Base-by-base conservation (phyloP, 2,888 invertebrate species). In the Acrobasis repandana region DNA sequence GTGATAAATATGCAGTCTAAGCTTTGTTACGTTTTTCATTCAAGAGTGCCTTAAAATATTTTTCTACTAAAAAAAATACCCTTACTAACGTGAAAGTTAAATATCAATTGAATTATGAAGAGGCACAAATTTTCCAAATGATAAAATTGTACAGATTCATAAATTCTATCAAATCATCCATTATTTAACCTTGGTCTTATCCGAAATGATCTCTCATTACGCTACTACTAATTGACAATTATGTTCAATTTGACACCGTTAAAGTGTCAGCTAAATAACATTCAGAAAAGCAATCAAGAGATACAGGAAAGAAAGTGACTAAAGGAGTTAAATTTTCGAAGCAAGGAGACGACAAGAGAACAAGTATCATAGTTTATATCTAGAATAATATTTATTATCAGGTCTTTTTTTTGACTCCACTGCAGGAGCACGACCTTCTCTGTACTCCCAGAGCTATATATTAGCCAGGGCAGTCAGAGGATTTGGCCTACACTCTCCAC, bases 161-260 rank as follows among this genome's bases (percentile, higher is more conserved):
- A 5, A 56, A 34, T 28, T 51, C 51, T 50, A 9, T 52, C 36
- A 52, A 52, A 18, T 36, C 18, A 36, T 36, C 52, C 36, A 52
- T 52, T 52, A 36, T 16, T 52, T 36, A 15, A 33, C 9, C 51
- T 51, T 51, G 51, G 33, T 52, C 52, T 36, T 52, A 15, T 52
- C 52, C 36, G 15, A 36, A 36, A 52, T 15, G 36, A 52, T 36
- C 36, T 36, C 16, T 52, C 16, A 16, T 36, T 34, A 33, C 33
- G 51, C 34, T 51, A 36, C 34, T 16, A 11, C 52, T 52, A 52
- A 52, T 52, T 52, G 36, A 52, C 52, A 52, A 16, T 52, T 52
- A 34, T 51, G 36, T 52, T 52, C 11, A 15, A 51, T 15, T 51
- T 14, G 51, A 34, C 34, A 51, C 9, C 34, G 34, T 34, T 34